phyloP scores from a whole-genome alignment of 2,797 vertebrate genomes.

The Lycodopsis pacificus region DNA sequence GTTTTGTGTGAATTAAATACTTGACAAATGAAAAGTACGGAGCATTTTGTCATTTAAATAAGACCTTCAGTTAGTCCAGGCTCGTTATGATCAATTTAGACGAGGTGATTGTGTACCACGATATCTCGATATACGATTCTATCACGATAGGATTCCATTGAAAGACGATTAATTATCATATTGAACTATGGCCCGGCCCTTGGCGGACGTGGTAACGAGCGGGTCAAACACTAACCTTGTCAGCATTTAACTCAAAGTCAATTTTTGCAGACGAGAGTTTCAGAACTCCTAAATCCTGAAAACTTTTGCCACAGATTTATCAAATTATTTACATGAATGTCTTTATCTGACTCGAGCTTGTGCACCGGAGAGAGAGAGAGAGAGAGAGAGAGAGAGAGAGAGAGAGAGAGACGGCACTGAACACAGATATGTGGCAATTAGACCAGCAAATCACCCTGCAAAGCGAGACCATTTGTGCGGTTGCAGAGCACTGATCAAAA shows the following conservation, averaged over 20 bases:
- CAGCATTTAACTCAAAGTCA: slow-evolving; percentile 18
- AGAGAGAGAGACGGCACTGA: neutral
- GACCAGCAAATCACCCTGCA: neutral
- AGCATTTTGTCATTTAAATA: neutral
- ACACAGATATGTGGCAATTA: slow-evolving; percentile 29
- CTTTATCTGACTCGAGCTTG: slow-evolving; percentile 3
- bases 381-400: neutral
- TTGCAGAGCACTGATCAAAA: slow-evolving; percentile 4
- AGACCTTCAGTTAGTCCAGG: neutral
- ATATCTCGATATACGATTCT: neutral
- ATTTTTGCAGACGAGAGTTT: slow-evolving; percentile 13
- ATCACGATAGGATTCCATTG: neutral
- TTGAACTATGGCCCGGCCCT: neutral
- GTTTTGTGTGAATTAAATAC: neutral
- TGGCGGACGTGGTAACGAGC: neutral
- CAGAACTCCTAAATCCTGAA: slow-evolving; percentile 4
- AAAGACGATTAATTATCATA: neutral
- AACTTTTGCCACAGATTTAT: slow-evolving; percentile 22
- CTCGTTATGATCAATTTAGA: neutral
- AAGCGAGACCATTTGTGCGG: slow-evolving; percentile 8
- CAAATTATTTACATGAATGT: slow-evolving; percentile 24
- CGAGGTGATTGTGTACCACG: neutral
- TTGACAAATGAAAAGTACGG: neutral
- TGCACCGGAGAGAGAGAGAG: neutral
- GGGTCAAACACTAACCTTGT: neutral